Percentiles rank a stretch among this genome's conserved stretches.
Evolutionary conservation across 2,888 invertebrate species (phyloP).

Genomic region (Lithophane leautieri): DNA sequence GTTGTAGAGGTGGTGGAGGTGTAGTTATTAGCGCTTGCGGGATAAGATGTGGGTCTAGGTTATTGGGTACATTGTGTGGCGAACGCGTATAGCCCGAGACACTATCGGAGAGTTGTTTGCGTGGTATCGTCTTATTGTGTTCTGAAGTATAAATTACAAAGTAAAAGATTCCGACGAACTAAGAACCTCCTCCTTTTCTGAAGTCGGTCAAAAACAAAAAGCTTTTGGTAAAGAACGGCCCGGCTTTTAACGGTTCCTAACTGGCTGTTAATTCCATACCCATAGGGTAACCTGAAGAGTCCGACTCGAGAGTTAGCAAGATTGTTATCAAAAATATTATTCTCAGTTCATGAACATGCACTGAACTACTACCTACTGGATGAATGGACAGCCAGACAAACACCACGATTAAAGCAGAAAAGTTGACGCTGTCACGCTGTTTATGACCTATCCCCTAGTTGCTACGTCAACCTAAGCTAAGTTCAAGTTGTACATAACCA

Average conservation of each 20-base stretch:
- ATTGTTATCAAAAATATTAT: neutral
- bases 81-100: neutral
- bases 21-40: conserved; percentile 30
- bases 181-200: too few relatives aligned
- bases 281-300: neutral
- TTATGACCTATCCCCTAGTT: neutral
- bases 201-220: too few relatives aligned
- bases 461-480: neutral
- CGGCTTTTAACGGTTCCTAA: neutral
- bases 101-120: neutral
- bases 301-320: neutral
- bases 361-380: neutral
- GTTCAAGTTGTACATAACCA: neutral
- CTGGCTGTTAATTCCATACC: neutral
- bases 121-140: neutral
- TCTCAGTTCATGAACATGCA: neutral
- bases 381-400: neutral
- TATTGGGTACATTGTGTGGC: conserved; percentile 25
- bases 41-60: conserved; percentile 25
- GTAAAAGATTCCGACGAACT: too few relatives aligned
- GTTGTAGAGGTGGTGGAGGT: conserved; percentile 1
- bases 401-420: neutral
- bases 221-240: neutral
- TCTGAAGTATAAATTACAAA: neutral
- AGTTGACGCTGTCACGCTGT: neutral